A percentile compares a stretch with the other conserved stretches of the same genome.
Conservation (phyloP, 64 coral and sea anemone genomes). For the Pocillopora verrucosa region DNA sequence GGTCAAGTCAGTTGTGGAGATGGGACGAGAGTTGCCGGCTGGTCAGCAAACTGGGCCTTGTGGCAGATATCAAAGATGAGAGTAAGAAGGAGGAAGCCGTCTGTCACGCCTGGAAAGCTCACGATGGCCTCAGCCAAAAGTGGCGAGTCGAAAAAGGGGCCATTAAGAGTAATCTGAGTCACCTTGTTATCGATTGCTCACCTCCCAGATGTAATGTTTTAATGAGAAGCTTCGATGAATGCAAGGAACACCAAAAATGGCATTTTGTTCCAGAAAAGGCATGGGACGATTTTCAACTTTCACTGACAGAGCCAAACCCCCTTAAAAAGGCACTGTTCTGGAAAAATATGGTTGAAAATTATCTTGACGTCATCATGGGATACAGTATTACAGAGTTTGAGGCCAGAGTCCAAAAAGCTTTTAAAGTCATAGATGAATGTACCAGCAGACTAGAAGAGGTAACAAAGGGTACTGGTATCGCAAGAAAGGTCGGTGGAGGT, state of each 20-base stretch:
- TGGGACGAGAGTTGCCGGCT: constrained; percentile 21
- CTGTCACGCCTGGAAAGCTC: constrained; percentile 9
- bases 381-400: constrained; percentile 19
- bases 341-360: constrained; percentile 31
- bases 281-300: not conserved
- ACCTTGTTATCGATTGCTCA: not conserved
- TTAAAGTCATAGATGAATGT: constrained; percentile 13
- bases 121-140: constrained; percentile 22
- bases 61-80: constrained; percentile 10
- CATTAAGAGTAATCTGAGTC: constrained; percentile 3
- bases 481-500: constrained; percentile 13
- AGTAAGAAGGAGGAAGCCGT: not conserved
- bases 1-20: constrained; percentile 5
- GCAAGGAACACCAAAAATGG: not conserved
- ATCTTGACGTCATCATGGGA: constrained; percentile 35
- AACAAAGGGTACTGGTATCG: constrained; percentile 18
- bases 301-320: constrained; percentile 8
- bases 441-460: not conserved
- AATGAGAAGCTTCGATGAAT: not conserved
- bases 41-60: constrained; percentile 21
- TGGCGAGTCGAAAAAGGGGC: constrained; percentile 4
- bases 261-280: not conserved
- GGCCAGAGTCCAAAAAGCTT: not conserved
- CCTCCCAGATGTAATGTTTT: not conserved
- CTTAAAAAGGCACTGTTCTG: constrained; percentile 30